Evolutionary conservation across 2,888 invertebrate species (phyloP), one percentile per base, ranked within the genome.

Genomic region (Bursaphelenchus okinawaensis): DNA sequence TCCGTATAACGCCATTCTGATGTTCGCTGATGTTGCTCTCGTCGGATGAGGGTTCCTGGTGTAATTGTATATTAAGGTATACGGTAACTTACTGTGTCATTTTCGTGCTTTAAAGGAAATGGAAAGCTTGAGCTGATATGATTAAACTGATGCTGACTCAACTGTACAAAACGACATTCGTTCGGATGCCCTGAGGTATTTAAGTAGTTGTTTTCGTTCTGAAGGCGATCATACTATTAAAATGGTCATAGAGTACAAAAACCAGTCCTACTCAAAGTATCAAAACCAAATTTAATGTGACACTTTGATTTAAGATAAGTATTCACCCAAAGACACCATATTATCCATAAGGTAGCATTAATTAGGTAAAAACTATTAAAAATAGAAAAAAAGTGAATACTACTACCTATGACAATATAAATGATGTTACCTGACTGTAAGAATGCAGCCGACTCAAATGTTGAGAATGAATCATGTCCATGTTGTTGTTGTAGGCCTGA

Each of bases 81-180:
- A 22, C 9, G n/a, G n/a, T 56, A 2, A 9, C 51, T 20, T 50
- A 59, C 60, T 50, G 60, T 50, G 9, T 65, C 66, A 24, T 26
- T 16, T 55, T 65, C 66, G 24, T 68, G 66, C 20, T 65, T 65
- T 8, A 65, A 22, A 9, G 31, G 23, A 24, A 65, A 26, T 12
- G 52, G 65, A 20, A 65, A 65, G 55, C 52, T 8, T 55, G 19
- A 12, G 19, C 29, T 50, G 24, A 55, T 40, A 66, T 31, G 0
- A 26, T 26, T 23, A 26, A 63, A 27, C 50, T 51, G 54, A 22
- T 66, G 22, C 52, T 68, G 26, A 66, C 19, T 19, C 40, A 59
- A 40, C 16, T 65, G 66, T 19, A 65, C 19, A 24, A 65, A 57
- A 27, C 66, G 51, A 31, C 66, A 54, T 58, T 67, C 67, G 27